Evolutionary conservation across 2,113 vertebrate genomes (phyloP).

Genomic region (Melanocharis versteri): DNA sequence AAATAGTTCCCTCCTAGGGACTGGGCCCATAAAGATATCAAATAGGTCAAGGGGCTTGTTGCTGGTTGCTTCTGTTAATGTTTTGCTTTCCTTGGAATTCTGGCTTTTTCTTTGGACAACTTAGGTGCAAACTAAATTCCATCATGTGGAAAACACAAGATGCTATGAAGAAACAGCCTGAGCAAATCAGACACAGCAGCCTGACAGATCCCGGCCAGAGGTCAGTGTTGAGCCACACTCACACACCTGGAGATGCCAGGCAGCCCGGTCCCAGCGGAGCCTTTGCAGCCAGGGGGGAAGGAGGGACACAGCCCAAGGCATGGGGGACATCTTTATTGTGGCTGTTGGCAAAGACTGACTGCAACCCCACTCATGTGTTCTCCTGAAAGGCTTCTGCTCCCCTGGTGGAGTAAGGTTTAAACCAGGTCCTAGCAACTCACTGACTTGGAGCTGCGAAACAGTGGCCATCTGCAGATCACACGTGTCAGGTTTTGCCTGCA

Average conservation of each 20-base stretch:
- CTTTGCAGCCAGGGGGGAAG: accelerated
- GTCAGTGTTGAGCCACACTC: background rate
- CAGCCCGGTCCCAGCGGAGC: accelerated
- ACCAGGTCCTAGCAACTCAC: background rate
- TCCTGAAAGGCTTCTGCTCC: background rate
- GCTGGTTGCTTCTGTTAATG: background rate
- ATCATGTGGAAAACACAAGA: background rate
- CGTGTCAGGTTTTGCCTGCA: background rate
- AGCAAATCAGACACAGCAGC: background rate
- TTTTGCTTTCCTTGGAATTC: background rate
- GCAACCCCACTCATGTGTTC: accelerated
- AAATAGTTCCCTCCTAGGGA: background rate
- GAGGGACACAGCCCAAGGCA: background rate
- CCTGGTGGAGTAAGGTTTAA: background rate
- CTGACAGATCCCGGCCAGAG: background rate
- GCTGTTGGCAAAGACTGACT: background rate
- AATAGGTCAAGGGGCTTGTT: background rate
- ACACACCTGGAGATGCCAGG: background rate
- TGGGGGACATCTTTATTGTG: background rate
- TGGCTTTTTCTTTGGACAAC: background rate
- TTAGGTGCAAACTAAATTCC: background rate
- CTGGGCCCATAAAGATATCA: background rate
- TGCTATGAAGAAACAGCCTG: background rate
- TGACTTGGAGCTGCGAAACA: background rate
- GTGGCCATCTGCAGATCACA: accelerated